Evolutionary conservation across 2,113 vertebrate species (phyloP).

Genomic region (Salvelinus namaycush): DNA sequence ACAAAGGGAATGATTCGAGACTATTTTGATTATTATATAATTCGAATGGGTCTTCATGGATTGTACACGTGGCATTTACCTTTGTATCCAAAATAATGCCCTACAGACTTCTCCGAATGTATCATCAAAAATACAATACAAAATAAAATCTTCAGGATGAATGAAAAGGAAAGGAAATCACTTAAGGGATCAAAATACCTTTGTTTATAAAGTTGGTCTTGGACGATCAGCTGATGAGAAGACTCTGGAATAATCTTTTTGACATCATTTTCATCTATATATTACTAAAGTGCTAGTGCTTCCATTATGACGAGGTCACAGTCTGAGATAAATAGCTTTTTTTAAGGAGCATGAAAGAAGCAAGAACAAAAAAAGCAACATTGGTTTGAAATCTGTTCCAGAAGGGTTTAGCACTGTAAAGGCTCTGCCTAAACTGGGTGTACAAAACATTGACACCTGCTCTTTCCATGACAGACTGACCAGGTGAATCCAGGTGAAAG

Average conservation of each 20-base stretch:
- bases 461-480: too few relatives aligned
- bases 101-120: background rate
- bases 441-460: too few relatives aligned
- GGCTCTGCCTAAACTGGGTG: background rate
- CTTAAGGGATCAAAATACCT: background rate
- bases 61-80: background rate
- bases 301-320: slow-evolving; percentile 39
- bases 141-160: background rate
- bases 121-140: background rate
- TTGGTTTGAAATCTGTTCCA: slow-evolving; percentile 1
- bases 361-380: slow-evolving; percentile 6
- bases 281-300: slow-evolving; percentile 58
- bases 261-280: background rate
- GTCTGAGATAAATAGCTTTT: slow-evolving; percentile 19
- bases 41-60: background rate
- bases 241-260: background rate
- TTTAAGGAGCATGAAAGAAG: background rate
- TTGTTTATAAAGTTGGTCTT: background rate
- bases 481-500: too few relatives aligned
- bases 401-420: background rate
- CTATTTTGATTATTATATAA: slow-evolving; percentile 4
- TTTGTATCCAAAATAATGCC: background rate
- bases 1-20: slow-evolving; percentile 5
- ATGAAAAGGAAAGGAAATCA: background rate
- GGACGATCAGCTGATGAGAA: background rate